Evolutionary conservation across 92 coral and sea anemone species (phyloP).

Genomic region (Porites cylindrica): DNA sequence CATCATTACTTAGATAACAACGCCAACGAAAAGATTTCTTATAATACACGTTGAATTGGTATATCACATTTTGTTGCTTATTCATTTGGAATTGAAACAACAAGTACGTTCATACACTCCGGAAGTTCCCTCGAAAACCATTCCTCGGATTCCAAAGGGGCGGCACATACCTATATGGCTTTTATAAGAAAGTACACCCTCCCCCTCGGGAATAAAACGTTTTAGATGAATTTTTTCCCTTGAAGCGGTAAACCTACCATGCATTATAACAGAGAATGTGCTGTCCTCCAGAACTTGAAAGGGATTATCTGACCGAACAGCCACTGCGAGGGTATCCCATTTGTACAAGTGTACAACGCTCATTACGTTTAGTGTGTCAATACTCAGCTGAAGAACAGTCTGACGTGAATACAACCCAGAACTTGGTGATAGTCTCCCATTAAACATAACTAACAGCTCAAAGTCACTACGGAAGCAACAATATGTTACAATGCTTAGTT

Average conservation of each 20-base stretch:
- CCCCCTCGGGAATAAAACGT: too few species aligned
- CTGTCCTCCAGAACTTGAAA: conserved; percentile 46
- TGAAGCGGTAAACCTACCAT: conserved; percentile 25
- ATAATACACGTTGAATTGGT: too few species aligned
- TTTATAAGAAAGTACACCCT: too few species aligned
- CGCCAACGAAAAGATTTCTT: too few species aligned
- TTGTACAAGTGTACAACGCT: conserved; percentile 35
- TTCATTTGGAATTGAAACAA: too few species aligned
- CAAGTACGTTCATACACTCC: too few species aligned
- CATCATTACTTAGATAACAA: too few species aligned
- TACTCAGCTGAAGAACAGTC: conserved; percentile 23
- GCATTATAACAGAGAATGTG: conserved; percentile 57
- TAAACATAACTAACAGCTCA: conserved; percentile 52
- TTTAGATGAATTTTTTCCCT: too few species aligned
- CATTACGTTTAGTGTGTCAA: conserved; percentile 56
- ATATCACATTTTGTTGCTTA: too few species aligned
- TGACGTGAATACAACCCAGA: conserved; percentile 53
- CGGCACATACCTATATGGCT: too few species aligned
- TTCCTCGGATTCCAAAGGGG: too few species aligned
- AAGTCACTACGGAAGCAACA: conserved; percentile 40
- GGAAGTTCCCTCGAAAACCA: too few species aligned
- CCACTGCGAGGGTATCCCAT: conserved; percentile 69
- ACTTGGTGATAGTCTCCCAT: conserved; percentile 54
- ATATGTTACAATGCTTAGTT: background rate
- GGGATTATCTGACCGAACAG: conserved; percentile 28